Evolutionary conservation across 2,797 vertebrate genomes (phyloP).

Genomic region (Phalanger gymnotis): DNA sequence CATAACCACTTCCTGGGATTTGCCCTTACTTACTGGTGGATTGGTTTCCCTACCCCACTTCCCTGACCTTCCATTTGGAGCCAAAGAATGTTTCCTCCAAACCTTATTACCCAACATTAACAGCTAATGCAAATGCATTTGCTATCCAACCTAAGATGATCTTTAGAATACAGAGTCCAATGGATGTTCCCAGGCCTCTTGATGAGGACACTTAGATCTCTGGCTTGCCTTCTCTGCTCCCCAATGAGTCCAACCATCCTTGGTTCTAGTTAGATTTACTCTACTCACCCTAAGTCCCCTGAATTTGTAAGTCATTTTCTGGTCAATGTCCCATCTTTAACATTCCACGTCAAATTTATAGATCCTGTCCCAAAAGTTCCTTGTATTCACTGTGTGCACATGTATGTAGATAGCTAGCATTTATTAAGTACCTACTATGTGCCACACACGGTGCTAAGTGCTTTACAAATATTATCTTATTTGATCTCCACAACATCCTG

Average conservation of each 20-base stretch:
- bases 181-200: not conserved
- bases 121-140: slow-evolving; percentile 13
- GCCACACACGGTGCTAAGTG: not conserved
- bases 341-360: slow-evolving; percentile 29
- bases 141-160: not conserved
- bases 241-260: not conserved
- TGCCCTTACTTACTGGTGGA: not conserved
- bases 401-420: not conserved
- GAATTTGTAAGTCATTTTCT: slow-evolving; percentile 19
- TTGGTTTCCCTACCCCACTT: slow-evolving; percentile 7
- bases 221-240: not conserved
- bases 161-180: slow-evolving; percentile 25
- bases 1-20: not conserved
- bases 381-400: slow-evolving; percentile 34
- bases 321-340: not conserved
- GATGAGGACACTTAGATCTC: slow-evolving; percentile 30
- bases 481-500: slow-evolving; percentile 25
- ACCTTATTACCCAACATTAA: slow-evolving; percentile 6
- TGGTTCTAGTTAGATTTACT: not conserved
- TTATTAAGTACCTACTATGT: slow-evolving; percentile 4
- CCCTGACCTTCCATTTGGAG: slow-evolving; percentile 17
- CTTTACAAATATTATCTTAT: not conserved
- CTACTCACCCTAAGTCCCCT: slow-evolving; percentile 24
- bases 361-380: not conserved
- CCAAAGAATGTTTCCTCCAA: not conserved